These are phyloP conservation scores for Atherinomorus stipes DNA, from an alignment of 2,113 vertebrate genomes.

Conservation along the genomic window DNA sequence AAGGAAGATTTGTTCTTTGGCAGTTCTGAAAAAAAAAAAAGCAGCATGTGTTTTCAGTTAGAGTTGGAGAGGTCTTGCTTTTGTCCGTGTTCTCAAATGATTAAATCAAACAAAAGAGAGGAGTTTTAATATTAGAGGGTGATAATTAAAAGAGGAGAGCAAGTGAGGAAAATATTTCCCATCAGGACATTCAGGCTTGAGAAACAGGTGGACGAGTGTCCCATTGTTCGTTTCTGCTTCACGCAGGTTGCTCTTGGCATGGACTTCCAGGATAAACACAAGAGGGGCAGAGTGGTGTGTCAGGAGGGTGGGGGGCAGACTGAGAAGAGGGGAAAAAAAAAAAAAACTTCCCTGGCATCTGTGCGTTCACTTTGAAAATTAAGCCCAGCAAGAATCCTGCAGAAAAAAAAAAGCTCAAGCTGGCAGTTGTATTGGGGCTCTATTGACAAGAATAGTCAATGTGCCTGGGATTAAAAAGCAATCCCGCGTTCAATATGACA, in stretches of 20 bases:
- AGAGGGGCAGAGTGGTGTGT: slow-evolving; percentile 41
- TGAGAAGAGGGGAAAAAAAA: slow-evolving; percentile 41
- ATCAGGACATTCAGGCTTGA: slow-evolving; percentile 66
- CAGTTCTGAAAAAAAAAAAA: slow-evolving; percentile 30
- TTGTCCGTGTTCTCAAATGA: slow-evolving; percentile 11
- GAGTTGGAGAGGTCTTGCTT: slow-evolving; percentile 11
- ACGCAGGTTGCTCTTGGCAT: slow-evolving; percentile 80
- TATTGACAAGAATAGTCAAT: slow-evolving; percentile 86
- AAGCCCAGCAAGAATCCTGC: slow-evolving; percentile 84
- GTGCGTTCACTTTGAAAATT: slow-evolving; percentile 86
- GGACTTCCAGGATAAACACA: slow-evolving; percentile 73
- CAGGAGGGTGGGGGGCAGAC: slow-evolving; percentile 5
- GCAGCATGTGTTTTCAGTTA: slow-evolving; percentile 31
- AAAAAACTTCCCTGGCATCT: slow-evolving; percentile 81
- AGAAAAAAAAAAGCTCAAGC: slow-evolving; percentile 80
- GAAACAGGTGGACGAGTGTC: slow-evolving; percentile 72
- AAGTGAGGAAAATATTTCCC: slow-evolving; percentile 55
- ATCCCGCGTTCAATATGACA: slow-evolving; percentile 84
- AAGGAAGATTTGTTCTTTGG: slow-evolving; percentile 55
- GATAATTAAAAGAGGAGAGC: slow-evolving; percentile 42
- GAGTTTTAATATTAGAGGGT: slow-evolving; percentile 13
- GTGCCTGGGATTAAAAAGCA: slow-evolving; percentile 86
- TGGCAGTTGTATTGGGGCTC: slow-evolving; percentile 85
- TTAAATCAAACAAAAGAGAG: slow-evolving; percentile 3
- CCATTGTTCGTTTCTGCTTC: slow-evolving; percentile 77